phyloP scores from a whole-genome alignment of 1,140 invertebrate species.

The Lasioglossum albipes region DNA sequence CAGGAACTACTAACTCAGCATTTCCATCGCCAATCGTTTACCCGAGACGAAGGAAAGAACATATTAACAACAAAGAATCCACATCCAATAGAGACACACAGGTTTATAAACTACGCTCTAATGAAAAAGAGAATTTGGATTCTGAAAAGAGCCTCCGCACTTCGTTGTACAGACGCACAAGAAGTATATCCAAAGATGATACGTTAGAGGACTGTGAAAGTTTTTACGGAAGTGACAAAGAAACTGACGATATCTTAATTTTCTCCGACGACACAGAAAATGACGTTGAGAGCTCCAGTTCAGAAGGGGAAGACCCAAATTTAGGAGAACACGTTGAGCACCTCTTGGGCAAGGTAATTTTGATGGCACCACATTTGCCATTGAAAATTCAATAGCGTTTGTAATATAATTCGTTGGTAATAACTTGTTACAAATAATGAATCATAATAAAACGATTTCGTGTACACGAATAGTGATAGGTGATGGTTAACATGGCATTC shows the following conservation, averaged over 20 bases:
- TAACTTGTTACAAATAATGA: neutral
- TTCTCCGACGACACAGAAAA: slow-evolving; percentile 85
- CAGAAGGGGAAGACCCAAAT: slow-evolving; percentile 73
- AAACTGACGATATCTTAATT: slow-evolving; percentile 84
- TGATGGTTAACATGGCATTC: slow-evolving; percentile 21
- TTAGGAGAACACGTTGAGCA: slow-evolving; percentile 71
- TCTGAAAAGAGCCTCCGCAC: slow-evolving; percentile 57
- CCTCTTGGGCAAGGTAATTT: slow-evolving; percentile 76
- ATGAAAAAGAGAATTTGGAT: slow-evolving; percentile 59
- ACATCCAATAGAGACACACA: slow-evolving; percentile 62
- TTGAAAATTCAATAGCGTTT: slow-evolving; percentile 16
- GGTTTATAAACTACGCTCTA: slow-evolving; percentile 59
- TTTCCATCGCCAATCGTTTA: neutral
- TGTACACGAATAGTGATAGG: slow-evolving; percentile 20
- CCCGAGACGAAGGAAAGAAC: neutral
- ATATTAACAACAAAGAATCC: slow-evolving; percentile 29
- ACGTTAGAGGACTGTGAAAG: slow-evolving; percentile 80
- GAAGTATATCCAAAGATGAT: slow-evolving; percentile 65
- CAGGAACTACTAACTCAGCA: neutral
- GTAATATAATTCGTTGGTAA: slow-evolving; percentile 27
- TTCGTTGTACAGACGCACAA: slow-evolving; percentile 61
- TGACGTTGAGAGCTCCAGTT: slow-evolving; percentile 75
- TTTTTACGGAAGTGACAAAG: slow-evolving; percentile 85
- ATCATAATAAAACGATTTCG: slow-evolving; percentile 8
- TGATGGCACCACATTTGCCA: slow-evolving; percentile 29